These are phyloP conservation scores for Porphyrio hochstetteri DNA, from an alignment of 2,113 vertebrate genomes.

Conservation along the genomic window DNA sequence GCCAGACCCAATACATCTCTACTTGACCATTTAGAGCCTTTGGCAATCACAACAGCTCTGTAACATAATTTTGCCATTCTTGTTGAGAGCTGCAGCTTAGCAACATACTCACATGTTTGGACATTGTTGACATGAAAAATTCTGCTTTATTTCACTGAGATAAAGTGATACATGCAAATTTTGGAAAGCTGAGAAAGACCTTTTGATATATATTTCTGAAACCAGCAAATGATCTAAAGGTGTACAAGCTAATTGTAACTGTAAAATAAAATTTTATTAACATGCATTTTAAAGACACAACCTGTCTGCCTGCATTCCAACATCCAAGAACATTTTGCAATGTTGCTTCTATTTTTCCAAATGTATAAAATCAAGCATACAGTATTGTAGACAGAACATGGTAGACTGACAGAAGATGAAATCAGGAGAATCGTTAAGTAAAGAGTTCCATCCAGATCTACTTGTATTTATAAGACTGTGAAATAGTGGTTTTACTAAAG, in stretches of 20 bases:
- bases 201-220: not conserved
- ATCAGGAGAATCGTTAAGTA: not conserved
- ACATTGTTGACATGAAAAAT: not conserved
- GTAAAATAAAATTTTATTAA: not conserved
- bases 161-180: not conserved
- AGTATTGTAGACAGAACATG: not conserved
- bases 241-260: accelerated
- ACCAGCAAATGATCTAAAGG: not conserved
- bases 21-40: not conserved
- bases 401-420: not conserved
- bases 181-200: not conserved
- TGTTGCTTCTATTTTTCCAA: not conserved
- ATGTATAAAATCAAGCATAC: not conserved
- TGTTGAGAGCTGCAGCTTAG: not conserved
- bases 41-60: not conserved
- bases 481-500: not conserved
- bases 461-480: not conserved
- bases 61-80: not conserved
- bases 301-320: not conserved
- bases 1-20: not conserved
- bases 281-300: not conserved
- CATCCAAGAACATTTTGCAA: not conserved
- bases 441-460: not conserved
- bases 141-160: not conserved
- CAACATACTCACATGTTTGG: accelerated